Evolutionary conservation across 2,888 invertebrate genomes (phyloP).

Genomic region (Phyllotreta striolata): DNA sequence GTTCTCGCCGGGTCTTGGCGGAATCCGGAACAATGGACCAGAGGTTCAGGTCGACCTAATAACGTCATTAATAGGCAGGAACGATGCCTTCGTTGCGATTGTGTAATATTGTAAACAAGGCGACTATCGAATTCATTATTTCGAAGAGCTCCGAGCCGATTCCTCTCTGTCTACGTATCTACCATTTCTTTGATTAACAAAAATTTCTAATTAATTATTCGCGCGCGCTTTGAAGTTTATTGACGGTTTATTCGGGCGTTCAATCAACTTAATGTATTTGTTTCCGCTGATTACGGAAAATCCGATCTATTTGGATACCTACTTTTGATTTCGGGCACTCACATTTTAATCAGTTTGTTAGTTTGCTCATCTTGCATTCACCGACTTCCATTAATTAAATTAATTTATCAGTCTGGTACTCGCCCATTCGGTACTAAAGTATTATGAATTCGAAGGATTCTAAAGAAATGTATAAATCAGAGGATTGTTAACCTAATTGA

Average conservation of each 20-base stretch:
- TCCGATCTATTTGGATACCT: conserved; percentile 1
- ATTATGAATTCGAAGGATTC: too few relatives aligned
- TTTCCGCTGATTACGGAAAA: conserved; percentile 10
- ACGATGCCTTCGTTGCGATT: background rate
- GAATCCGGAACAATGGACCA: conserved; percentile 6
- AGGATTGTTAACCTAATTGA: conserved; percentile 8
- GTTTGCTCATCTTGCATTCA: background rate
- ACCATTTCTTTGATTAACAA: too few relatives aligned
- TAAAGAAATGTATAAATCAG: conserved; percentile 9
- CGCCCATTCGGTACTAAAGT: too few relatives aligned
- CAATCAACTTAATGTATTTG: conserved; percentile 20
- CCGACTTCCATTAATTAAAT: too few relatives aligned
- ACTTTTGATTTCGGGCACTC: background rate
- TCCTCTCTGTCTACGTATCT: background rate
- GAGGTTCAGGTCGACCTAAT: conserved; percentile 9
- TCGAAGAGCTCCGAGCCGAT: background rate
- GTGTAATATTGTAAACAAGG: too few relatives aligned
- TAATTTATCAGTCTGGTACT: too few relatives aligned
- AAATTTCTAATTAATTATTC: conserved; percentile 8
- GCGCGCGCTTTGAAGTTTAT: background rate
- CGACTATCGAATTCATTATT: background rate
- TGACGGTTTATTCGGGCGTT: background rate
- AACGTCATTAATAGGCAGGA: conserved; percentile 11
- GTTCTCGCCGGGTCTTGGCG: too few relatives aligned
- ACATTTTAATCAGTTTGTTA: background rate